A percentile compares a stretch with the other conserved stretches of the same genome.
phyloP scores from a whole-genome alignment of 2,888 invertebrate genomes.

The Clitarchus hookeri region DNA sequence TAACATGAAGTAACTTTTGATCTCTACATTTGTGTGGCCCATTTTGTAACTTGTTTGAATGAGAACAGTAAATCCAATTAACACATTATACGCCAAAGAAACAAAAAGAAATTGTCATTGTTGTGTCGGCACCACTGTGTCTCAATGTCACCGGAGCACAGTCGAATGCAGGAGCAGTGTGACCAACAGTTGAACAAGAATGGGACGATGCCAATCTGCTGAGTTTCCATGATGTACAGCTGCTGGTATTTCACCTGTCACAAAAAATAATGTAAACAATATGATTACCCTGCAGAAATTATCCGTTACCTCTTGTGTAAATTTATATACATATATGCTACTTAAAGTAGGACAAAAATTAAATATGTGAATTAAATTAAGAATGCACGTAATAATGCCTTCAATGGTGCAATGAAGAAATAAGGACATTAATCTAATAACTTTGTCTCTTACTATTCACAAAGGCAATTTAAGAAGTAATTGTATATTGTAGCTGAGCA shows the following conservation, averaged over 20 bases:
- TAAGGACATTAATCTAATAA: too few species aligned
- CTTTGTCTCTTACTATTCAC: too few species aligned
- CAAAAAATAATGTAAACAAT: background rate
- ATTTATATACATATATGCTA: too few species aligned
- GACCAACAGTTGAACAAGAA: background rate
- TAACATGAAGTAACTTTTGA: background rate
- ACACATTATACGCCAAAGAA: conserved; percentile 2
- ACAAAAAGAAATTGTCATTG: background rate
- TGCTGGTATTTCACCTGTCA: conserved; percentile 54
- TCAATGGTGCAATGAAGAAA: too few species aligned
- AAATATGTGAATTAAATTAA: too few species aligned
- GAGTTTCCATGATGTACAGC: conserved; percentile 54
- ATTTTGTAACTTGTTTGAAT: conserved; percentile 7
- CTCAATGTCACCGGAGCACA: conserved; percentile 2
- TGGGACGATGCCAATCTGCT: conserved; percentile 15
- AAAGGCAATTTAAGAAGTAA: too few species aligned
- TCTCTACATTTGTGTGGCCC: background rate
- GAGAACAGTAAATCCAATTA: background rate
- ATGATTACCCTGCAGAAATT: too few species aligned
- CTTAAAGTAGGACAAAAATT: too few species aligned
- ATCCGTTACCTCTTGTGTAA: too few species aligned
- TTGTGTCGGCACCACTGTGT: background rate
- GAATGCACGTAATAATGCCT: too few species aligned
- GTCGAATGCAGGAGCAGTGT: background rate
- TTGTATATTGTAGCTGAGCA: too few species aligned